Evolutionary conservation across 2,888 invertebrate genomes (phyloP).

Genomic region (Ophion ventricosus): DNA sequence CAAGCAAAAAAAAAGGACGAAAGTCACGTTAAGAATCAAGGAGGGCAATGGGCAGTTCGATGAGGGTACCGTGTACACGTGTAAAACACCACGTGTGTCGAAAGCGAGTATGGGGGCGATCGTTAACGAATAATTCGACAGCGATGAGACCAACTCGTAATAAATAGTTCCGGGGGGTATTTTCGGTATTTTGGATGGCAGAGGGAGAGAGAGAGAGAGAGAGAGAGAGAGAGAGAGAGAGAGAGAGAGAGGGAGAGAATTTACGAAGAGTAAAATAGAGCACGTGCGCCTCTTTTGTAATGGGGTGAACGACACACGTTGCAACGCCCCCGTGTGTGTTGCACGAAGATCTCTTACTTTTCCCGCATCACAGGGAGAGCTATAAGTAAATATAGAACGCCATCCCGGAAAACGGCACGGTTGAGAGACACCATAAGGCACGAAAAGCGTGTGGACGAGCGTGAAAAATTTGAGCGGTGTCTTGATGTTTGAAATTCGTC

Average conservation of each 20-base stretch:
- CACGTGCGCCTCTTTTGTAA: conserved; percentile 56
- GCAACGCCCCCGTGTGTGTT: conserved; percentile 51
- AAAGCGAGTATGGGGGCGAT: conserved; percentile 27
- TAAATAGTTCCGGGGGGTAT: conserved; percentile 20
- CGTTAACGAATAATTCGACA: conserved; percentile 41
- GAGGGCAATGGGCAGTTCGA: neutral
- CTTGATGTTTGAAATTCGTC: conserved; percentile 20
- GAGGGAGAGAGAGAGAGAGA: conserved; percentile 11
- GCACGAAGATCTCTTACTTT: conserved; percentile 22
- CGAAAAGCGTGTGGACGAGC: conserved; percentile 7
- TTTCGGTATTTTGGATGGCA: conserved; percentile 37
- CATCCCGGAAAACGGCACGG: conserved; percentile 61
- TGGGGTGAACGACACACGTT: conserved; percentile 68
- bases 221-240: too few relatives aligned
- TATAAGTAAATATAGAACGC: conserved; percentile 73
- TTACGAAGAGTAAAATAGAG: conserved; percentile 21
- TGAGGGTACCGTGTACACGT: conserved; percentile 25
- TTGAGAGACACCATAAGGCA: conserved; percentile 51
- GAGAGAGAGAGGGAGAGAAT: neutral
- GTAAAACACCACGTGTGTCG: conserved; percentile 50
- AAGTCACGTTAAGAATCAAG: conserved; percentile 11
- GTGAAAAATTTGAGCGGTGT: conserved; percentile 29
- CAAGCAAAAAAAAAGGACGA: neutral
- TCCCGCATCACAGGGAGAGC: conserved; percentile 40
- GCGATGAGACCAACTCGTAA: conserved; percentile 13